These are phyloP conservation scores for Ptyas mucosa DNA, from an alignment of 2,113 vertebrate genomes.

Conservation along the genomic window DNA sequence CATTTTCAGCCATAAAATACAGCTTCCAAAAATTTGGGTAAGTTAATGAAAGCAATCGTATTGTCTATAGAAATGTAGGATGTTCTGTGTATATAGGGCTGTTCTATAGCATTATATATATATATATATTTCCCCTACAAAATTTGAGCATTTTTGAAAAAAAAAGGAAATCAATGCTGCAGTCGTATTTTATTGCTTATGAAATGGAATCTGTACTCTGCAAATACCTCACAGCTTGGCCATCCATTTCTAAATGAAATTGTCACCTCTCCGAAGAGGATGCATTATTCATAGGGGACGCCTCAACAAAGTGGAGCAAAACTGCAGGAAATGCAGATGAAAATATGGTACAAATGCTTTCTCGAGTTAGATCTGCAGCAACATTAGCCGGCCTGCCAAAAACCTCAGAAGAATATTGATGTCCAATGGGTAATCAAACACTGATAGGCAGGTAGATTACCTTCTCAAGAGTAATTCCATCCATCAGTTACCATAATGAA, in stretches of 20 bases:
- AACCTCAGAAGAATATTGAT: conserved; percentile 7
- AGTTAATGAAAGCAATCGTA: not conserved
- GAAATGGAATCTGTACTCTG: not conserved
- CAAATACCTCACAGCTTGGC: not conserved
- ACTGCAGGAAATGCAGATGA: not conserved
- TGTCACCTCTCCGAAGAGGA: not conserved
- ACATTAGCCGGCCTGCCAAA: not conserved
- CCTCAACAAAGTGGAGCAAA: not conserved
- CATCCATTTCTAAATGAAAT: not conserved
- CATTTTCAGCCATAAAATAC: not conserved
- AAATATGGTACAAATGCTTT: not conserved
- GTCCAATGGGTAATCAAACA: conserved; percentile 33
- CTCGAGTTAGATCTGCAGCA: not conserved
- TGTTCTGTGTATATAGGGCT: not conserved
- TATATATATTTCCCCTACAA: not conserved
- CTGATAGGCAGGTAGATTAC: conserved; percentile 26
- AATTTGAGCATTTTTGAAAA: not conserved
- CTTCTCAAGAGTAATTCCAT: conserved; percentile 37
- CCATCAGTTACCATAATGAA: conserved; percentile 16
- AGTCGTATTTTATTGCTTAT: not conserved
- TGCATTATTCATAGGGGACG: not conserved
- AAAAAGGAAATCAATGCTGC: not conserved
- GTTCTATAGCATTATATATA: too few species aligned
- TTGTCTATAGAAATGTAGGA: not conserved
- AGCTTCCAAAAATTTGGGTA: not conserved